Evolutionary conservation across 2,113 vertebrate genomes (phyloP).

Genomic region (Labrus mixtus): DNA sequence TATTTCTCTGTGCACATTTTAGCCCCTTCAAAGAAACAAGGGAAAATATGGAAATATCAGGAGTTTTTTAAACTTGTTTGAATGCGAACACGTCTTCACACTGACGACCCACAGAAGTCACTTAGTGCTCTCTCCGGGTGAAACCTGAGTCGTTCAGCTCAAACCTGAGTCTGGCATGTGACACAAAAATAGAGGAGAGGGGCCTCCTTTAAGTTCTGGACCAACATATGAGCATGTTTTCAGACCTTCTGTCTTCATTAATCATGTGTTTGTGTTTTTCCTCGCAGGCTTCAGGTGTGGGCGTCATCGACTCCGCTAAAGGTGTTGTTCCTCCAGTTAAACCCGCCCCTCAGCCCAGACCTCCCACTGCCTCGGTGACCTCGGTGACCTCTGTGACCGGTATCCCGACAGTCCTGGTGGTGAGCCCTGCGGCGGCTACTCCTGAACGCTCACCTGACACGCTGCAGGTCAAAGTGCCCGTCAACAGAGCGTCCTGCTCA

Average conservation of each 20-base stretch:
- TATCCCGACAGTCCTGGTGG: constrained; percentile 37
- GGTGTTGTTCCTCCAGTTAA: constrained; percentile 1
- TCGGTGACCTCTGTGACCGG: constrained; percentile 13
- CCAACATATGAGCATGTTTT: background rate
- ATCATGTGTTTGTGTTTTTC: background rate
- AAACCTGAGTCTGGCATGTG: constrained; percentile 35
- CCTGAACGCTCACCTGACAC: constrained; percentile 28
- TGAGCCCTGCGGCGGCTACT: constrained; percentile 30
- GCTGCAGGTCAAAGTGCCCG: constrained; percentile 46
- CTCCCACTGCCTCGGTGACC: background rate
- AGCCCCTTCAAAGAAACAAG: no score
- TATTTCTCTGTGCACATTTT: no score
- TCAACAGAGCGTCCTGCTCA: constrained; percentile 27
- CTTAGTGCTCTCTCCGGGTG: no score
- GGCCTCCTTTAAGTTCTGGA: no score
- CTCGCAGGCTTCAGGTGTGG: constrained; percentile 43
- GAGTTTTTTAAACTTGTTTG: no score
- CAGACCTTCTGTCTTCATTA: no score
- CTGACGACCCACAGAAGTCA: no score
- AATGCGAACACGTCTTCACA: no score
- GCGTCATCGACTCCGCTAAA: constrained; percentile 16
- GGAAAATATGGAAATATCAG: no score
- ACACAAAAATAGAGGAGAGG: constrained; percentile 18
- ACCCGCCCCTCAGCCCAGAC: constrained; percentile 27
- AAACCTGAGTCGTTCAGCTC: constrained; percentile 19